Evolutionary conservation across 2,797 vertebrate species (phyloP), one percentile per base, ranked within the genome.

Genomic region (Malacoraja senta): DNA sequence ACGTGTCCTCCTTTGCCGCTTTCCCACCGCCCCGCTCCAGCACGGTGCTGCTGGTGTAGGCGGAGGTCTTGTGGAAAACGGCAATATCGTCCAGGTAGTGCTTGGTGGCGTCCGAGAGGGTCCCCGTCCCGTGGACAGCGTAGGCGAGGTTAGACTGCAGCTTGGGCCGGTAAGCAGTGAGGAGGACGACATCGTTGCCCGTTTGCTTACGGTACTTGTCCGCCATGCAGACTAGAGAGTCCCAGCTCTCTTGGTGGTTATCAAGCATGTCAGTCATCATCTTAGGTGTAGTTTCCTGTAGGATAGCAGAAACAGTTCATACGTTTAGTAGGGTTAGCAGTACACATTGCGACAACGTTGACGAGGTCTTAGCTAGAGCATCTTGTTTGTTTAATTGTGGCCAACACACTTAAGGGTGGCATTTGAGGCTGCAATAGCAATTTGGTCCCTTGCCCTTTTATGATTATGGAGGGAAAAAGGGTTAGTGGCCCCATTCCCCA

Each of bases 181-280:
- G 96, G 81, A 99, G 96, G 94, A 98, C 97, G 94, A 98, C 95
- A 93, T 98, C 98, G 0, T 97, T 98, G 94, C 98, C 98, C 0
- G 98, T 97, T 94, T 96, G 97, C 94, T 98, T 97, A 94, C 97
- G 97, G 94, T 98, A 98, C 0, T 95, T 94, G 92, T 98, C 98
- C 0, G 97, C 98, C 0, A 97, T 97, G 26, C 97, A 96, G 26
- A 98, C 96, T 4, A 99, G 96, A 0, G 96, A 97, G 94, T 97
- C 96, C 98, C 98, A 99, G 95, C 97, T 97, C 93, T 98, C 98
- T 94, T 96, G 97, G 93, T 98, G 98, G 96, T 98, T 98, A 95
- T 98, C 97, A 71, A 97, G 97, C 96, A 98, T 96, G 93, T 97
- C 97, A 0, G 96, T 95, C 96, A 96, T 96, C 95, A 93, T 94